Percentiles rank a stretch among this genome's conserved stretches.
These are phyloP conservation scores for Gobio gobio DNA, from an alignment of 2,113 vertebrate genomes.

Conservation along the genomic window DNA sequence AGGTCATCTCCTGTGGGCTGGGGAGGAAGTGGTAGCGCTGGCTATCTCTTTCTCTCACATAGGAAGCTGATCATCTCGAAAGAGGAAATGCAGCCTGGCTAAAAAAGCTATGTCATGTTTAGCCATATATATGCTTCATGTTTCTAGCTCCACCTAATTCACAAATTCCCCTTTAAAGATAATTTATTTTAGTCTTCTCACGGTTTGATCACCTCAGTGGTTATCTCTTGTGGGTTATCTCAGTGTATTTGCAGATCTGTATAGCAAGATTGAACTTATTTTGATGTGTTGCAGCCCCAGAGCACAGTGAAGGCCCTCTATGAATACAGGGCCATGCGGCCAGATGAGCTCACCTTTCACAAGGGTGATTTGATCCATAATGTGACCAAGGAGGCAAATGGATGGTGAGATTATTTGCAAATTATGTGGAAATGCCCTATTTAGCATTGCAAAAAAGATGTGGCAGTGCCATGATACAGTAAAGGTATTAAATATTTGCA, in stretches of 20 bases:
- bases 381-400: conserved; percentile 83
- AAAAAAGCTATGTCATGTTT: conserved; percentile 42
- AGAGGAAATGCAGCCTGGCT: conserved; percentile 46
- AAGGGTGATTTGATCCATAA: conserved; percentile 93
- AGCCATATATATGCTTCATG: conserved; percentile 4
- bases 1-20: conserved; percentile 38
- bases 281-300: conserved; percentile 75
- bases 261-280: neutral
- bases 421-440: neutral
- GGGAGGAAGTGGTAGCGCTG: conserved; percentile 17
- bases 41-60: conserved; percentile 53
- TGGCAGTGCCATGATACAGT: neutral
- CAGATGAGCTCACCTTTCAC: conserved; percentile 88
- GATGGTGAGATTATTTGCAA: conserved; percentile 83
- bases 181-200: neutral
- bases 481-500: neutral
- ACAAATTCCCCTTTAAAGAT: neutral
- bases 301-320: conserved; percentile 90
- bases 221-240: neutral
- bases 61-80: conserved; percentile 51
- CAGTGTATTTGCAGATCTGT: neutral
- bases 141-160: neutral
- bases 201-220: neutral
- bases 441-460: neutral
- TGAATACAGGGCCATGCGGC: conserved; percentile 83